phyloP scores from a whole-genome alignment of 2,797 vertebrate species.

The Poecilia velifera region DNA sequence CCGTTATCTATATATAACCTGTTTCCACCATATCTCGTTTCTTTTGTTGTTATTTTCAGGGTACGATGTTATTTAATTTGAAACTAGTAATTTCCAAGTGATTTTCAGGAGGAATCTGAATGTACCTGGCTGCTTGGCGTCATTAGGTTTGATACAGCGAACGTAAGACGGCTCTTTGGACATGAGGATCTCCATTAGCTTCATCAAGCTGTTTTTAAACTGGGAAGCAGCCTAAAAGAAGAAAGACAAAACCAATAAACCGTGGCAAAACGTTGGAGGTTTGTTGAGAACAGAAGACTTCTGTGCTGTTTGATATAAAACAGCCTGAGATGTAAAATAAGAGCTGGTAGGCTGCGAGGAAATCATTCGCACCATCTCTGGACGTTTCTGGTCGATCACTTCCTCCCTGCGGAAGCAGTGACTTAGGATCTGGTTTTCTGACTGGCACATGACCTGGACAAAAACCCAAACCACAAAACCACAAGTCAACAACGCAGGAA shows the following conservation, averaged over 20 bases:
- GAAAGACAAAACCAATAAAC: conserved; percentile 7
- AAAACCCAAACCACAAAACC: conserved; percentile 48
- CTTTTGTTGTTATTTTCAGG: not conserved
- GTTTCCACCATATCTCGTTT: not conserved
- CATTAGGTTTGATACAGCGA: conserved; percentile 97
- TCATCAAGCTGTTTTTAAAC: conserved; percentile 94
- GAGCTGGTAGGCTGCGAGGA: not conserved
- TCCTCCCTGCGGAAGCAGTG: conserved; percentile 92
- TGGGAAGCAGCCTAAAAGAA: conserved; percentile 89
- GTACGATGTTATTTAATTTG: not conserved
- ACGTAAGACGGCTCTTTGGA: conserved; percentile 97
- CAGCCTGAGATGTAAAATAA: not conserved
- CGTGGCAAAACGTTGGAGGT: not conserved
- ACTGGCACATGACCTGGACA: conserved; percentile 92
- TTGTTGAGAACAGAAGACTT: not conserved
- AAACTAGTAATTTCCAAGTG: not conserved
- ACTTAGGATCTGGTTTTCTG: conserved; percentile 88
- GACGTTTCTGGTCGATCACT: conserved; percentile 92
- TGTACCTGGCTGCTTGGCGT: conserved; percentile 92
- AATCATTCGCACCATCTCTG: conserved; percentile 86
- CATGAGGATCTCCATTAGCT: conserved; percentile 95
- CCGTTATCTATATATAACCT: not conserved
- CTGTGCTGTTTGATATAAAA: not conserved
- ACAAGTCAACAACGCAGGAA: conserved; percentile 28
- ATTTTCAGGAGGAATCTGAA: not conserved